Percentiles rank a stretch among this genome's conserved stretches.
These are phyloP conservation scores for Dendrolimus punctatus DNA, from an alignment of 1,140 invertebrate species.

Conservation along the genomic window DNA sequence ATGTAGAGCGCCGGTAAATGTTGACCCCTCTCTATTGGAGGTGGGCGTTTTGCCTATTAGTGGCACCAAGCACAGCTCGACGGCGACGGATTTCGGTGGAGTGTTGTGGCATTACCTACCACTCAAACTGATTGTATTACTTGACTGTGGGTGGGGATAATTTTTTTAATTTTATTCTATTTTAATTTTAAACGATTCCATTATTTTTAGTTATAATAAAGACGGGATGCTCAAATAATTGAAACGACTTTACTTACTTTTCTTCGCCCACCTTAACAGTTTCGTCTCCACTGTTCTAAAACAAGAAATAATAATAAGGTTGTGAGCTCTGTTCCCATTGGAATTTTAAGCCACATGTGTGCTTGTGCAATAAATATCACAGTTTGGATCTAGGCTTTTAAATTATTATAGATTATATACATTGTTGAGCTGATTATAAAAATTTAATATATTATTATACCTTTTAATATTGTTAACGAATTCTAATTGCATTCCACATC, in stretches of 20 bases:
- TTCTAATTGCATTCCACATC: slow-evolving; percentile 74
- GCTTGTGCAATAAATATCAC: slow-evolving; percentile 75
- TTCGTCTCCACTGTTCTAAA: slow-evolving; percentile 51
- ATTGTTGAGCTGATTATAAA: slow-evolving; percentile 74
- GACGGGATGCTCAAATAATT: slow-evolving; percentile 32
- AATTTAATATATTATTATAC: slow-evolving; percentile 75
- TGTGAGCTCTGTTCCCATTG: slow-evolving; percentile 72
- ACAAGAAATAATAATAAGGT: slow-evolving; percentile 63
- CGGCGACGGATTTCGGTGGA: slow-evolving; percentile 53
- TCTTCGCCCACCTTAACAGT: slow-evolving; percentile 43
- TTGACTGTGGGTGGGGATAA: slow-evolving; percentile 50
- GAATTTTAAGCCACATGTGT: slow-evolving; percentile 72
- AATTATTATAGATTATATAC: slow-evolving; percentile 74
- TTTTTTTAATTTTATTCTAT: slow-evolving; percentile 22
- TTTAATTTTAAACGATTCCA: slow-evolving; percentile 23
- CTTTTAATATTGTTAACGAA: slow-evolving; percentile 74
- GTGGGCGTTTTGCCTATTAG: slow-evolving; percentile 70
- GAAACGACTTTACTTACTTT: slow-evolving; percentile 30
- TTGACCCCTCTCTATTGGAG: slow-evolving; percentile 64
- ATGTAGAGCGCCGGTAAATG: no score
- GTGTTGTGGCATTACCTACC: slow-evolving; percentile 32
- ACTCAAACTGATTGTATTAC: slow-evolving; percentile 30
- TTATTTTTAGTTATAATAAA: slow-evolving; percentile 20
- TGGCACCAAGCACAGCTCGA: slow-evolving; percentile 67
- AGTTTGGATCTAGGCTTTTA: slow-evolving; percentile 74